Percentiles rank a stretch among this genome's conserved stretches.
Conservation (phyloP, 2,113 vertebrate genomes). For the Proterorhinus semilunaris region DNA sequence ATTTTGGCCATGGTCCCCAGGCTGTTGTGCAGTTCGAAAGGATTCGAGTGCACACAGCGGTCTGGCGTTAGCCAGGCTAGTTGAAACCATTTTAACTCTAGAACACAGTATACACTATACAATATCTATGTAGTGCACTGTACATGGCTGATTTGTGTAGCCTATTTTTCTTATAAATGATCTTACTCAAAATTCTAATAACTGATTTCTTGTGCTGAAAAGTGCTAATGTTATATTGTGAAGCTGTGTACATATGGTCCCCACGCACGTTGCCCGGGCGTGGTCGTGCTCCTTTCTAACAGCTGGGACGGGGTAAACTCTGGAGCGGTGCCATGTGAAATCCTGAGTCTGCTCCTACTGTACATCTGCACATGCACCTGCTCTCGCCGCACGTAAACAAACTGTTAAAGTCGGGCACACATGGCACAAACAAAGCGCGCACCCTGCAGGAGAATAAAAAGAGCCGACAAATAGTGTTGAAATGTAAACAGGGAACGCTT, state of each 20-base stretch:
- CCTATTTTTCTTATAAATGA: neutral
- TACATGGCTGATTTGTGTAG: too few species aligned
- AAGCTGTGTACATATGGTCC: constrained; percentile 10
- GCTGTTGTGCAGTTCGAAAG: too few species aligned
- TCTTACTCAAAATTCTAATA: neutral
- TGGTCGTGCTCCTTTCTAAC: constrained; percentile 34
- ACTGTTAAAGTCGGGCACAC: constrained; percentile 11
- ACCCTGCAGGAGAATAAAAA: constrained; percentile 17
- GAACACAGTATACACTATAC: too few species aligned
- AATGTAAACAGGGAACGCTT: constrained; percentile 6
- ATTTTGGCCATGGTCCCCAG: too few species aligned
- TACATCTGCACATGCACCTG: constrained; percentile 46
- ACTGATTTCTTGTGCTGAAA: neutral
- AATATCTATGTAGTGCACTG: too few species aligned
- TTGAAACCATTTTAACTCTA: too few species aligned
- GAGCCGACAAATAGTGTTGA: neutral
- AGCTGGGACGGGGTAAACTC: constrained; percentile 41
- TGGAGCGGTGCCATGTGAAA: constrained; percentile 42
- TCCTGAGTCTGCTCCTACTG: constrained; percentile 28
- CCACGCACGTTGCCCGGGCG: constrained; percentile 19
- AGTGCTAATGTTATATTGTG: constrained; percentile 15
- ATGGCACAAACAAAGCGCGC: constrained; percentile 5
- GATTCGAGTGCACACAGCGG: too few species aligned
- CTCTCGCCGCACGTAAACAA: constrained; percentile 25
- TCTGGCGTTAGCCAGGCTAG: too few species aligned